Conservation (phyloP, 2,113 vertebrate genomes). For the Psephotus haematonotus region DNA sequence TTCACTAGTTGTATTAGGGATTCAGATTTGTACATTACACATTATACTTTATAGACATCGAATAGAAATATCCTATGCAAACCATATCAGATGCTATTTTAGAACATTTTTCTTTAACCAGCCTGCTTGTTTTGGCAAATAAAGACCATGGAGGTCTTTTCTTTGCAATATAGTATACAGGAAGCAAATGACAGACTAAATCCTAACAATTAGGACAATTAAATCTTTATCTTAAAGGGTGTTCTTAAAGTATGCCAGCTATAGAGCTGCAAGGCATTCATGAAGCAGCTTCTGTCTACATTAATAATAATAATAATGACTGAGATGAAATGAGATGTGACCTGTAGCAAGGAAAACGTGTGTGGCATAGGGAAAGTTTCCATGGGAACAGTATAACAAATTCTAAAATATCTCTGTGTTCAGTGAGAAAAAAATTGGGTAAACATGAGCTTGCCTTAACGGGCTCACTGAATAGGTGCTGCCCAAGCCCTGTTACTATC, state of each 20-base stretch:
- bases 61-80: not conserved
- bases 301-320: not conserved
- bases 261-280: not conserved
- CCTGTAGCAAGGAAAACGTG: not conserved
- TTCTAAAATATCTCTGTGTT: not conserved
- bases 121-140: not conserved
- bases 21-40: not conserved
- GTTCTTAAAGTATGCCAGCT: not conserved
- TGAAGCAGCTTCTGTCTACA: accelerated
- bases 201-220: not conserved
- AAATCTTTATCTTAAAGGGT: not conserved
- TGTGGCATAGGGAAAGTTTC: constrained; percentile 15
- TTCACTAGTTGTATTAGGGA: not conserved
- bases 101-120: not conserved
- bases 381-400: not conserved
- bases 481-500: not conserved
- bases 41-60: not conserved
- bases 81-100: not conserved
- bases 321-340: constrained; percentile 9
- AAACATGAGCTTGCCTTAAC: not conserved
- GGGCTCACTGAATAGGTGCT: not conserved
- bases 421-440: not conserved
- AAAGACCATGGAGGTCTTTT: not conserved
- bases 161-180: not conserved
- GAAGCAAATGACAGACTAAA: not conserved